phyloP scores from a whole-genome alignment of 2,113 vertebrate genomes.

The Meles meles region DNA sequence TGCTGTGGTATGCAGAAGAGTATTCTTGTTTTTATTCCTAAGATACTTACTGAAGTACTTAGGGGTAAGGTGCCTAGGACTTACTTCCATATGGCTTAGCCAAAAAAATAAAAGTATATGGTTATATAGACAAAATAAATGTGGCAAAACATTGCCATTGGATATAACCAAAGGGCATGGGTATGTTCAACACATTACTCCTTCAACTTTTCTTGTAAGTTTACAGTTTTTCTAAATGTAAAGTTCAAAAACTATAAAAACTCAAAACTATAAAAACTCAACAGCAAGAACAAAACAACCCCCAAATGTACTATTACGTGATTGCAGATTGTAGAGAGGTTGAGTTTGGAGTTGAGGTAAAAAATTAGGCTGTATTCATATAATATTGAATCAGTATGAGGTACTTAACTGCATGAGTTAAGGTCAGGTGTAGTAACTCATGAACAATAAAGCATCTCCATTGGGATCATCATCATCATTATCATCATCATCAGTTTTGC shows the following conservation, averaged over 20 bases:
- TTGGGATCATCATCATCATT: too few species aligned
- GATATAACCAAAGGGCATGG: background rate
- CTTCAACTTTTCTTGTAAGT: background rate
- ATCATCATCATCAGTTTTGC: background rate
- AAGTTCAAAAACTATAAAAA: background rate
- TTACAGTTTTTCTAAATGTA: background rate
- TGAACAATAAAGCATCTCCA: background rate
- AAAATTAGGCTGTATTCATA: background rate
- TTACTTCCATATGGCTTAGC: background rate
- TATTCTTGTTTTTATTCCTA: background rate
- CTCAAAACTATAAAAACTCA: background rate
- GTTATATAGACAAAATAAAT: background rate
- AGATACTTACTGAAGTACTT: background rate
- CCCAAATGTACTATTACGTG: background rate
- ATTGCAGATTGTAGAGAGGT: background rate
- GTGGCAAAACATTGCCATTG: background rate
- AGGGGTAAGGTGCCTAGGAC: background rate
- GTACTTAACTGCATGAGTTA: background rate
- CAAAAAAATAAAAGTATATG: background rate
- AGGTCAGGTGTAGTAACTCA: background rate
- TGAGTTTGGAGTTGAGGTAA: background rate
- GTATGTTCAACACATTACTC: background rate
- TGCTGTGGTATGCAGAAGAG: background rate
- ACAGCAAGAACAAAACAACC: background rate
- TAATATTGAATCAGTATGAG: background rate